Evolutionary conservation across 35 echinoderm and acorn worm species (phyloP).

Genomic region (Acanthaster planci): DNA sequence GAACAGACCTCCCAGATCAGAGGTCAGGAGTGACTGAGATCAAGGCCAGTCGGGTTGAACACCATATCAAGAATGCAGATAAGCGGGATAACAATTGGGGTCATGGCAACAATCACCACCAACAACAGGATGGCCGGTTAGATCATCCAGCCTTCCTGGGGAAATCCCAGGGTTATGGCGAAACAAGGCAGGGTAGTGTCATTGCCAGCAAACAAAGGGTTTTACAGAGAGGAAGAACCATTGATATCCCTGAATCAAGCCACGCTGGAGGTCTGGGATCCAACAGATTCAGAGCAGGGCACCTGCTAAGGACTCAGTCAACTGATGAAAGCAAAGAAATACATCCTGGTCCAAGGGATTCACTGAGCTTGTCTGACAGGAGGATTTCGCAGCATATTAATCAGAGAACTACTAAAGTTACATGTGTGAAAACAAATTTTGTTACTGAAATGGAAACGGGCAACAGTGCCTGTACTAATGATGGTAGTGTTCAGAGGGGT

Average conservation of each 20-base stretch:
- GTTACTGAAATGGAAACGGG: conserved; percentile 8
- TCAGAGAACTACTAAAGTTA: background rate
- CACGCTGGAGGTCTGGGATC: background rate
- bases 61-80: too few relatives aligned
- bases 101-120: conserved; percentile 6
- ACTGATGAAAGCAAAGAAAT: conserved; percentile 7
- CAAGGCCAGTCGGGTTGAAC: too few relatives aligned
- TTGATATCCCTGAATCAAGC: background rate
- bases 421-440: background rate
- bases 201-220: background rate
- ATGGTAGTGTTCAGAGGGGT: background rate
- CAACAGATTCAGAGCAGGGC: background rate
- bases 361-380: background rate
- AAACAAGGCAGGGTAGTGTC: background rate
- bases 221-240: background rate
- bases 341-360: background rate
- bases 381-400: background rate
- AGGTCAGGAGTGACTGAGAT: too few relatives aligned
- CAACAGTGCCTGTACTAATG: background rate
- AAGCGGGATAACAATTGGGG: background rate
- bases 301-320: conserved; percentile 1
- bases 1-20: too few relatives aligned
- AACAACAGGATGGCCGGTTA: conserved; percentile 26
- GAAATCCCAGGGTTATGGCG: conserved; percentile 3
- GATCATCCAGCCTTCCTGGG: conserved; percentile 23